Base-by-base conservation (phyloP, 2,797 vertebrate genomes). In the Chaunax sp. region DNA sequence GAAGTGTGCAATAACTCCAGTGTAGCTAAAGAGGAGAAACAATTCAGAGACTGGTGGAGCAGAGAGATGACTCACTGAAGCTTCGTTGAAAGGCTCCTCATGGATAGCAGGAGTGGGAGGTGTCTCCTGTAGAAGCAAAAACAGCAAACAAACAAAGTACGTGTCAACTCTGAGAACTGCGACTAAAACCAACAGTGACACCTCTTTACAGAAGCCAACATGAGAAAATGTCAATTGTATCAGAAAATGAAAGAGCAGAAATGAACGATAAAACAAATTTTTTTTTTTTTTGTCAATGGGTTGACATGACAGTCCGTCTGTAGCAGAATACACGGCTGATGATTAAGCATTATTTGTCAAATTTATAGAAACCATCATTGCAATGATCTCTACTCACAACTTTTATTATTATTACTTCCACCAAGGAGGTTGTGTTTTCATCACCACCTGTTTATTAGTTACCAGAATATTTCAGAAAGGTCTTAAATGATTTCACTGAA, bases 41-140 rank as follows among this genome's bases (percentile, higher is more conserved):
- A 22, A 72, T 47, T 23, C 6, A 25, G 51, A 58, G 38, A 23
- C 30, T n/a, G 22, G 11, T 23, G 47, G 46, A 62, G 45, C 18
- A 13, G 60, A 72, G 60, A 4, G 72, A 72, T 78, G 78, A 93
- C 90, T 93, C 87, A 95, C 93, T 59, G 87, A 91, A 28, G 87
- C 81, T 84, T 95, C 93, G 38, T 78, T 87, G 66, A 92, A 72
- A 56, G 87, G 86, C 75, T 94, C 93, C 69, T 94, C 92, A 0
- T 94, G 83, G 83, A 94, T 94, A 64, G 93, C 88, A 62, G 93
- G 94, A 50, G 93, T 92, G 35, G 91, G 88, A 52, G 92, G 92
- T 1, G 93, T 91, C 67, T 94, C 94, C 94, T 95, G 41, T 15
- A 69, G 45, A 68, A 74, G 83, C 80, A 82, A 61, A 87, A 87